These are phyloP conservation scores for Mormyrus lacerda DNA, from an alignment of 2,113 vertebrate species.

Conservation along the genomic window DNA sequence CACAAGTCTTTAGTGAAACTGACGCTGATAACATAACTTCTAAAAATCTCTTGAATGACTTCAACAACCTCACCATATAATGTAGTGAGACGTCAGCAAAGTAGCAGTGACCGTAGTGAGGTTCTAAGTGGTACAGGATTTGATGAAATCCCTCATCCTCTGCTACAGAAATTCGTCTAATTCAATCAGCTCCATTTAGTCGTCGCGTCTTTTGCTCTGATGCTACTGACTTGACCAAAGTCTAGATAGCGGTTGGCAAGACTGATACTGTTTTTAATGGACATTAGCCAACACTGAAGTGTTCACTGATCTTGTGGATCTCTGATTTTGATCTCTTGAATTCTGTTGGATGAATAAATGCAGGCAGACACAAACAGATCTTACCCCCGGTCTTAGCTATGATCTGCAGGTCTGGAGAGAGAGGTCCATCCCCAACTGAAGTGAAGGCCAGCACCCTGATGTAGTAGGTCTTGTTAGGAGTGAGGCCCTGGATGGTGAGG, in stretches of 20 bases:
- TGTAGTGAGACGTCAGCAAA: not conserved
- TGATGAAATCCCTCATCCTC: not conserved
- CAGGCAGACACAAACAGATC: not conserved
- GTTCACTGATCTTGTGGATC: not conserved
- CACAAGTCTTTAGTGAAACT: not conserved
- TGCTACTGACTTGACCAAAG: not conserved
- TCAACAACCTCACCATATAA: not conserved
- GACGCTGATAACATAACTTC: not conserved
- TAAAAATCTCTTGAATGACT: not conserved
- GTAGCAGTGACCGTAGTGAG: not conserved
- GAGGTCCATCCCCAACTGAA: slow-evolving; percentile 92
- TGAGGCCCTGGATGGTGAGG: slow-evolving; percentile 85
- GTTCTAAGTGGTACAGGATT: not conserved
- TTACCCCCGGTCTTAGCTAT: slow-evolving; percentile 93
- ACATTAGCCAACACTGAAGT: not conserved
- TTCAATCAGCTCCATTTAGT: not conserved
- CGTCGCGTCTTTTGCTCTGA: not conserved
- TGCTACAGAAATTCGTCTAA: not conserved
- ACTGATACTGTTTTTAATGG: not conserved
- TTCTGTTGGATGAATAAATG: not conserved
- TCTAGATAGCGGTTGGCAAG: not conserved
- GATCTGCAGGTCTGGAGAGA: slow-evolving; percentile 94
- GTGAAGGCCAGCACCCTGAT: slow-evolving; percentile 96
- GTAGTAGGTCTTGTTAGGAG: slow-evolving; percentile 92
- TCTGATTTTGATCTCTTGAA: not conserved